Percentiles rank a stretch among this genome's conserved stretches.
Evolutionary conservation across 1,140 invertebrate genomes (phyloP).

Genomic region (Drosophila grimshawi): DNA sequence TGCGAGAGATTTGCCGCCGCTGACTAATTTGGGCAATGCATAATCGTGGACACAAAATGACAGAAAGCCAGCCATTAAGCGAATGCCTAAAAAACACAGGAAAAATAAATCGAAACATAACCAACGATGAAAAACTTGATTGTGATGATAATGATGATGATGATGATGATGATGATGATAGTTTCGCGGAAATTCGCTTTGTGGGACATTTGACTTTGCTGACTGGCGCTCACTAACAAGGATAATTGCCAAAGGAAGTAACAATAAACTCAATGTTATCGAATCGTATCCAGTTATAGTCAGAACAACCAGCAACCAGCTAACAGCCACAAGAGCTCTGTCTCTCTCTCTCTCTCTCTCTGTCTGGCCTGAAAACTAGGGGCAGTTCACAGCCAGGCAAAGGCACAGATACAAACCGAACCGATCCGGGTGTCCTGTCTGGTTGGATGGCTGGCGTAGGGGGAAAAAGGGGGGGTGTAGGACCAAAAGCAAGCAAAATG

Average conservation of each 20-base stretch:
- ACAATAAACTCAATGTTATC: constrained; percentile 81
- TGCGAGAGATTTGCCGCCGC: constrained; percentile 34
- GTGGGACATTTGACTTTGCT: constrained; percentile 47
- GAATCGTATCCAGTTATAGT: constrained; percentile 54
- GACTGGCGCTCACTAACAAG: constrained; percentile 62
- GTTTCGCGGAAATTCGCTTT: neutral
- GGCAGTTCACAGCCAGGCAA: constrained; percentile 2
- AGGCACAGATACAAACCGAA: neutral
- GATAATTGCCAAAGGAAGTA: constrained; percentile 81
- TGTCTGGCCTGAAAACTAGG: constrained; percentile 29
- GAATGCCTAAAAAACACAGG: neutral
- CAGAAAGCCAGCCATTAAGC: constrained; percentile 5
- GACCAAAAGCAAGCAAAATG: constrained; percentile 58
- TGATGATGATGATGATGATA: constrained; percentile 20
- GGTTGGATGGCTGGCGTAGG: neutral
- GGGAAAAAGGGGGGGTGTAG: neutral
- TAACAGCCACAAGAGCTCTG: constrained; percentile 7
- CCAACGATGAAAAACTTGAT: constrained; percentile 10
- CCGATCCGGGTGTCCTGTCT: constrained; percentile 33
- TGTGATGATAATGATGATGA: constrained; percentile 14
- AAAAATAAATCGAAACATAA: constrained; percentile 24
- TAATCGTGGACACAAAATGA: constrained; percentile 20
- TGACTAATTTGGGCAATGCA: constrained; percentile 45
- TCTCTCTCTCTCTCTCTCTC: neutral
- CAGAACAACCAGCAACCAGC: neutral